phyloP scores from a whole-genome alignment of 2,888 invertebrate species.

The Eugnorisma glareosa region DNA sequence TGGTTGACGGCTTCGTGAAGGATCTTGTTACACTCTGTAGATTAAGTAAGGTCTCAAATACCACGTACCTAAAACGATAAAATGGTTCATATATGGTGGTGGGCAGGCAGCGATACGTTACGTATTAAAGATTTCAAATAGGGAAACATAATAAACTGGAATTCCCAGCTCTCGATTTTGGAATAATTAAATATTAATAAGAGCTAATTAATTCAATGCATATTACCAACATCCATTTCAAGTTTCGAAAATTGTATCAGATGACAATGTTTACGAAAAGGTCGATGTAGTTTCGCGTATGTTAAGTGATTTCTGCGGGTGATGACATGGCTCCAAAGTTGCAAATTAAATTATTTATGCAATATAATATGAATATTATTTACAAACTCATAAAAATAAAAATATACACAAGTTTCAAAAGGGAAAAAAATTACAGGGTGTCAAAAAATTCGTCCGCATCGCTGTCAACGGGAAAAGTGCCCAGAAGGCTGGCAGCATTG shows the following conservation, averaged over 20 bases:
- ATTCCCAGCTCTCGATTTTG: constrained; percentile 18
- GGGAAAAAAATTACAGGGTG: background rate
- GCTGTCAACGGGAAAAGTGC: background rate
- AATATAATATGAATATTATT: background rate
- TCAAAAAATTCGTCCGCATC: background rate
- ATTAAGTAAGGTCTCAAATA: background rate
- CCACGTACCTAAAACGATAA: too few relatives aligned
- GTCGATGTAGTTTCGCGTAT: constrained; percentile 8
- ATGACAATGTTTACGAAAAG: constrained; percentile 2
- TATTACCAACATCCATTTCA: constrained; percentile 13
- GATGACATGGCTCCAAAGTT: background rate
- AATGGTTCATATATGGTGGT: background rate
- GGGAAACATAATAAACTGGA: background rate
- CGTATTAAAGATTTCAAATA: background rate
- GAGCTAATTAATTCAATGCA: constrained; percentile 32
- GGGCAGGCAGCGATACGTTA: background rate
- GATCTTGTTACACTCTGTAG: too few relatives aligned
- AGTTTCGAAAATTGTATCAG: constrained; percentile 13
- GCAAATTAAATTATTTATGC: background rate
- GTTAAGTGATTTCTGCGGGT: background rate
- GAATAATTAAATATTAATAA: constrained; percentile 26
- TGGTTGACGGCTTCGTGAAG: too few relatives aligned
- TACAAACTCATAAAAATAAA: background rate
- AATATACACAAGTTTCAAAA: background rate
- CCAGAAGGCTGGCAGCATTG: background rate